Base-by-base conservation (phyloP, 2,113 vertebrate genomes). In the Pseudorhombus dupliciocellatus region DNA sequence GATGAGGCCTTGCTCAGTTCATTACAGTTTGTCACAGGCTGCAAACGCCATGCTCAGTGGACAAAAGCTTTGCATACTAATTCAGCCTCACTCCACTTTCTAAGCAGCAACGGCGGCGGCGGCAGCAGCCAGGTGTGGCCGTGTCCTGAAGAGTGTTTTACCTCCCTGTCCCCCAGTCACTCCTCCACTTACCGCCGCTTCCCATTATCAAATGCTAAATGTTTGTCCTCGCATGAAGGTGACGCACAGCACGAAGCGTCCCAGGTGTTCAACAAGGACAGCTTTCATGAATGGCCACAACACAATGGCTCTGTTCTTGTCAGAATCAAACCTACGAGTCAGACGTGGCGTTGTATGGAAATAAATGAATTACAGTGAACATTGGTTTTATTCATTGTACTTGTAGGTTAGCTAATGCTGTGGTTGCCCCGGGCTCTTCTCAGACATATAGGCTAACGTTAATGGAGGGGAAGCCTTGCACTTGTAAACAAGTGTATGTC, bases 61-160 rank as follows among this genome's bases (percentile, higher is more conserved):
- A 83, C 79, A 80, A 85, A 83, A 78, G 87, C 85, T 90, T 81
- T 91, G 89, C 89, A 90, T 89, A 71, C 73, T 89, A 86, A 92
- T 92, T 86, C 40, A 57, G 58, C 51, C 53, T 73, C 34, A n/a
- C 70, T 73, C 21, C 57, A 73, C 86, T 80, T 81, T 70, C 55
- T 53, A 65, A 61, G 40, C 75, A 69, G 55, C 50, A 46, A 76
- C 71, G 70, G 60, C 56, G 34, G 34, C 34, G 10, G 34, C 34
- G 10, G 37, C 48, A 48, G 79, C 72, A 73, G 61, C 57, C 76
- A 83, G 70, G 64, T 86, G 78, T 77, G 84, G 73, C 64, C 67
- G 70, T 71, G 75, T 81, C 71, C 78, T 56, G 52, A 63, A 42
- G 66, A 80, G 62, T 64, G 34, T 70, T 76, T 66, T 63, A 74